phyloP scores from a whole-genome alignment of 2,888 invertebrate genomes.

The Melanchra persicariae region DNA sequence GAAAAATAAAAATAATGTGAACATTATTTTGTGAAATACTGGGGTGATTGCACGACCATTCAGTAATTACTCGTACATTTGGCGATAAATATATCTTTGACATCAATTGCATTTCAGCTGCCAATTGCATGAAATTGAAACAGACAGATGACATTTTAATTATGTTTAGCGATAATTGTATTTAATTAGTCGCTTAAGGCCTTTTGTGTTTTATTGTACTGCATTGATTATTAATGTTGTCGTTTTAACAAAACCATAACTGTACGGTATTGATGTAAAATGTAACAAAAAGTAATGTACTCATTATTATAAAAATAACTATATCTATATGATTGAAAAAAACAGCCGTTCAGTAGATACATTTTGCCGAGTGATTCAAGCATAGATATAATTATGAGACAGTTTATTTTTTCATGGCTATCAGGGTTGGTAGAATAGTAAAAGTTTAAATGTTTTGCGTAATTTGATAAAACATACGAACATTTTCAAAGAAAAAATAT shows the following conservation, averaged over 20 bases:
- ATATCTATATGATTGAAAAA: too few relatives aligned
- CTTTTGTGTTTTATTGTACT: background rate
- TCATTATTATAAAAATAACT: too few relatives aligned
- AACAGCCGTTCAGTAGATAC: too few relatives aligned
- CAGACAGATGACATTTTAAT: constrained; percentile 41
- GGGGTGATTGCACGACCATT: background rate
- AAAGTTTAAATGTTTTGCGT: too few relatives aligned
- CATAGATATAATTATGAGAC: too few relatives aligned
- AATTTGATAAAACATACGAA: background rate
- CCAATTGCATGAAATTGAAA: constrained; percentile 40
- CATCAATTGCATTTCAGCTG: constrained; percentile 35
- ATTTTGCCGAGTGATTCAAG: too few relatives aligned
- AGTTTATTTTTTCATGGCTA: too few relatives aligned
- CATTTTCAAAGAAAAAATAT: background rate
- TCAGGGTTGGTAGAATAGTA: too few relatives aligned
- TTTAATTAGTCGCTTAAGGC: background rate
- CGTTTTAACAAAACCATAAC: background rate
- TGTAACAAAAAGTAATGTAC: too few relatives aligned
- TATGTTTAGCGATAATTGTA: constrained; percentile 10
- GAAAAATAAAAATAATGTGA: background rate
- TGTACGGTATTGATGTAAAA: too few relatives aligned
- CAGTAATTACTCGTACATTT: constrained; percentile 7
- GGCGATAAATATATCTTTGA: constrained; percentile 28
- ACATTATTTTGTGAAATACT: background rate
- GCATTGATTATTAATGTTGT: background rate